phyloP scores from a whole-genome alignment of 2,888 invertebrate genomes.

The Clunio marinus region DNA sequence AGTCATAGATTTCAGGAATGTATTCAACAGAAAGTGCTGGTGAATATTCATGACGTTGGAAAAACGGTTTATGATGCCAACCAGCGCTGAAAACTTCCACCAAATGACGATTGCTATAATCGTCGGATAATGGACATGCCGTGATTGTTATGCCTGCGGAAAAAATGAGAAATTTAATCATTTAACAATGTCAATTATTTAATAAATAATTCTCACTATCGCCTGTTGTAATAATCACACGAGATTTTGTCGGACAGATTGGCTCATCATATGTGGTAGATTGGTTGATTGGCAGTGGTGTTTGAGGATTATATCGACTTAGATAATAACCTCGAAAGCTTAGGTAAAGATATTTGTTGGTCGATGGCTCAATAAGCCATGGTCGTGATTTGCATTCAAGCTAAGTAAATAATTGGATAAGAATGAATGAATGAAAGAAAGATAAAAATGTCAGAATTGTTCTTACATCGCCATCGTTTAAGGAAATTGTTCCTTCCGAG shows the following conservation, averaged over 20 bases:
- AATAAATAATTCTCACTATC: conserved; percentile 50
- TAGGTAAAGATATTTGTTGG: conserved; percentile 72
- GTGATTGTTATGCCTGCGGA: conserved; percentile 51
- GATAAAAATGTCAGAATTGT: not conserved
- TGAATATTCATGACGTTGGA: conserved; percentile 56
- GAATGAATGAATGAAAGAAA: conserved; percentile 21
- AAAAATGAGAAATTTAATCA: no score
- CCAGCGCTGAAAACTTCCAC: conserved; percentile 83
- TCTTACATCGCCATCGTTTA: conserved; percentile 54
- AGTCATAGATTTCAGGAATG: conserved; percentile 68
- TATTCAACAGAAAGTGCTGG: conserved; percentile 75
- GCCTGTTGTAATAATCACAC: conserved; percentile 74
- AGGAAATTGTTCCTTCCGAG: conserved; percentile 70
- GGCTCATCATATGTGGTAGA: conserved; percentile 54
- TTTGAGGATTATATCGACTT: conserved; percentile 50
- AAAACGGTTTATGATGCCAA: conserved; percentile 63
- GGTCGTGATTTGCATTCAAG: conserved; percentile 74
- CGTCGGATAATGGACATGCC: conserved; percentile 56
- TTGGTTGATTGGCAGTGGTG: conserved; percentile 55
- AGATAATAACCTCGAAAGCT: conserved; percentile 65
- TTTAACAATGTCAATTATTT: not conserved
- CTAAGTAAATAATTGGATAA: conserved; percentile 52
- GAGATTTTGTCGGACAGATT: conserved; percentile 71
- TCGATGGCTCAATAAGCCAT: conserved; percentile 73
- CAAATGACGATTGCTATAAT: conserved; percentile 58